phyloP scores from a whole-genome alignment of 2,888 invertebrate genomes.

The Aphodius sticticus region DNA sequence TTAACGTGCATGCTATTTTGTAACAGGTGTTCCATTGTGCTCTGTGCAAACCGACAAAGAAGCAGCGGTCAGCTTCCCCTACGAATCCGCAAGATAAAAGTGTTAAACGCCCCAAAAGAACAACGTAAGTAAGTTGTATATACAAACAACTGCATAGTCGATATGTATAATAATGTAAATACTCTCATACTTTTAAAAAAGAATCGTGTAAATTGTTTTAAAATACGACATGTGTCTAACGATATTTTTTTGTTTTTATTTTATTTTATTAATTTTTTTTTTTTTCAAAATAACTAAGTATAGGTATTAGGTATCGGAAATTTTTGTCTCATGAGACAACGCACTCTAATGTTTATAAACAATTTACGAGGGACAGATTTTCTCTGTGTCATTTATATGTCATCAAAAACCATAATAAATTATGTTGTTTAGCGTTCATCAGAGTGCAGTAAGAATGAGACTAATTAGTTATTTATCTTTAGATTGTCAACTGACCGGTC shows the following conservation, averaged over 20 bases:
- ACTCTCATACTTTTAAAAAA: conserved; percentile 42
- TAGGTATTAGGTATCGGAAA: not conserved
- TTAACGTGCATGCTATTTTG: too few relatives aligned
- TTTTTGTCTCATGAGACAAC: not conserved
- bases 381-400: too few relatives aligned
- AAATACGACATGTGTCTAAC: not conserved
- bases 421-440: not conserved
- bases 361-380: not conserved
- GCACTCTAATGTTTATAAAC: not conserved
- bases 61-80: conserved; percentile 49
- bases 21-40: conserved; percentile 62
- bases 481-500: not conserved
- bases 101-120: conserved; percentile 52
- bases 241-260: not conserved
- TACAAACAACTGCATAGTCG: conserved; percentile 31
- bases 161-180: conserved; percentile 52
- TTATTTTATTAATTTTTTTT: not conserved
- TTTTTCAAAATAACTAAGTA: not conserved
- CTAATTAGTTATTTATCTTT: not conserved
- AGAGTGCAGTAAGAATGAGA: conserved; percentile 4
- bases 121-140: conserved; percentile 47
- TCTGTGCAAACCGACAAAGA: conserved; percentile 56
- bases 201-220: not conserved
- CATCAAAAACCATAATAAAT: not conserved
- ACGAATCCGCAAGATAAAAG: conserved; percentile 51